Percentiles rank a stretch among this genome's conserved stretches.
Evolutionary conservation across 2,113 vertebrate genomes (phyloP).

Genomic region (Felis catus): F.catus_Fca126_mat1.0 CM031417.1:32009001-32009500

Average conservation of each 20-base stretch:
- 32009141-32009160: background rate
- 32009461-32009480: background rate
- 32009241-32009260: background rate
- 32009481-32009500: background rate
- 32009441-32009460: background rate
- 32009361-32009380: background rate
- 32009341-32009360: background rate
- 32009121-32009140: background rate
- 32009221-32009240: background rate
- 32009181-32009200: background rate
- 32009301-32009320: background rate
- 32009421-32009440: background rate
- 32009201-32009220: background rate
- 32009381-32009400: background rate
- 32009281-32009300: background rate
- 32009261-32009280: background rate
- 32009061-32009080: background rate
- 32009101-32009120: background rate
- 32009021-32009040: background rate
- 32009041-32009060: background rate
- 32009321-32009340: background rate
- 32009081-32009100: background rate
- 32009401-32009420: background rate
- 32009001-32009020: background rate
- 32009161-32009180: background rate